Percentiles rank a stretch among this genome's conserved stretches.
These are phyloP conservation scores for Hemaris fuciformis DNA, from an alignment of 2,888 invertebrate genomes.

Conservation along the genomic window DNA sequence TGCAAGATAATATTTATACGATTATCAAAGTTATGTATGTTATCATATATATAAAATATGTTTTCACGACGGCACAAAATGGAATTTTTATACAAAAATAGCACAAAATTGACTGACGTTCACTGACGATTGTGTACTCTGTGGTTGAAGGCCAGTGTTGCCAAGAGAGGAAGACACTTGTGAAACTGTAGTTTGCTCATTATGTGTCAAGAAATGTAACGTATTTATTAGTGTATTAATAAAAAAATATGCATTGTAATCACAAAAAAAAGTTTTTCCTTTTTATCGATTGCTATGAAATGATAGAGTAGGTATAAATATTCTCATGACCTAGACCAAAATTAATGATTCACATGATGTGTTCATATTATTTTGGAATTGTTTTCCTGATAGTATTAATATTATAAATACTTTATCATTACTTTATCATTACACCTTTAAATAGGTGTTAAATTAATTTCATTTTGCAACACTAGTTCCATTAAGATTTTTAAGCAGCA, in stretches of 20 bases:
- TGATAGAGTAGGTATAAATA: too few relatives aligned
- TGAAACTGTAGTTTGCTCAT: not conserved
- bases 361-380: too few relatives aligned
- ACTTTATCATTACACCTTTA: too few relatives aligned
- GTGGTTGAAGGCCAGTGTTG: conserved; percentile 8
- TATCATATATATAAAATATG: conserved; percentile 55
- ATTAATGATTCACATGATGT: too few relatives aligned
- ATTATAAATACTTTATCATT: too few relatives aligned
- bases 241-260: too few relatives aligned
- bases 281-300: too few relatives aligned
- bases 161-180: not conserved
- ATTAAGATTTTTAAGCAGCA: too few relatives aligned
- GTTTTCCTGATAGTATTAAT: too few relatives aligned
- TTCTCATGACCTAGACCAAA: too few relatives aligned
- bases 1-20: conserved; percentile 35
- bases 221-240: not conserved
- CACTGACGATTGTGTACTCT: conserved; percentile 29
- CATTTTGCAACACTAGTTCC: too few relatives aligned
- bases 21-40: conserved; percentile 39
- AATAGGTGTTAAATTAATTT: too few relatives aligned
- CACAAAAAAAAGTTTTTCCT: not conserved
- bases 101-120: conserved; percentile 77
- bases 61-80: conserved; percentile 58
- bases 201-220: not conserved
- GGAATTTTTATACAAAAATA: conserved; percentile 74